Conservation (phyloP, 2,888 invertebrate species). For the Icerya purchasi region DNA sequence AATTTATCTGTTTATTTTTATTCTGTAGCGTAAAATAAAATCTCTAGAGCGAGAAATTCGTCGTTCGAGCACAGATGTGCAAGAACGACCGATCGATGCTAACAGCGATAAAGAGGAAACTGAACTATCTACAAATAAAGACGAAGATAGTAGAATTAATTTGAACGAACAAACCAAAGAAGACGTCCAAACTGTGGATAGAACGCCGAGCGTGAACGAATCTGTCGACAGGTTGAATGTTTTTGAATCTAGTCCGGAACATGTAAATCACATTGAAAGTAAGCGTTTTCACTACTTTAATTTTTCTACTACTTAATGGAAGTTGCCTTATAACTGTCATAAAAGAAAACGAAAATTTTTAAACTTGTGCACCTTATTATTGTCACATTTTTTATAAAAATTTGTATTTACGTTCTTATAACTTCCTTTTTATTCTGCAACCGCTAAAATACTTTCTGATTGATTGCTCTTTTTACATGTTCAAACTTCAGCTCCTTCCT, state of each 20-base stretch:
- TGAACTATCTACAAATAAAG: constrained; percentile 6
- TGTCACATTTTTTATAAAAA: too few relatives aligned
- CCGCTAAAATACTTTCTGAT: too few relatives aligned
- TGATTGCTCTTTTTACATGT: too few relatives aligned
- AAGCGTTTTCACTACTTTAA: neutral
- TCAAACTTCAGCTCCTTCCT: too few relatives aligned
- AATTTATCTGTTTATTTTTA: neutral
- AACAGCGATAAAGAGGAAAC: constrained; percentile 9
- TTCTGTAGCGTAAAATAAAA: constrained; percentile 9
- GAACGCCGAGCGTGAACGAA: constrained; percentile 9
- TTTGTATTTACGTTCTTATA: too few relatives aligned
- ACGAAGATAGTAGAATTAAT: constrained; percentile 5
- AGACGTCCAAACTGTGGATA: constrained; percentile 2
- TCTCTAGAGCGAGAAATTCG: constrained; percentile 8
- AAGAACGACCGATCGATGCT: constrained; percentile 3
- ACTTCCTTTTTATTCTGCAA: too few relatives aligned
- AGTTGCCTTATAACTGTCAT: too few relatives aligned
- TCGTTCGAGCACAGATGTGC: neutral
- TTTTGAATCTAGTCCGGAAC: constrained; percentile 12
- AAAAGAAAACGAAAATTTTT: too few relatives aligned
- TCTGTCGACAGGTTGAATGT: constrained; percentile 4
- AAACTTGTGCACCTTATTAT: too few relatives aligned
- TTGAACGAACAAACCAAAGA: constrained; percentile 5
- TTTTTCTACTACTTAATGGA: too few relatives aligned
- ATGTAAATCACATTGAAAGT: constrained; percentile 11